Percentiles rank a stretch among this genome's conserved stretches.
Conservation (phyloP, 2,888 invertebrate genomes). For the Cheilosia soror region DNA sequence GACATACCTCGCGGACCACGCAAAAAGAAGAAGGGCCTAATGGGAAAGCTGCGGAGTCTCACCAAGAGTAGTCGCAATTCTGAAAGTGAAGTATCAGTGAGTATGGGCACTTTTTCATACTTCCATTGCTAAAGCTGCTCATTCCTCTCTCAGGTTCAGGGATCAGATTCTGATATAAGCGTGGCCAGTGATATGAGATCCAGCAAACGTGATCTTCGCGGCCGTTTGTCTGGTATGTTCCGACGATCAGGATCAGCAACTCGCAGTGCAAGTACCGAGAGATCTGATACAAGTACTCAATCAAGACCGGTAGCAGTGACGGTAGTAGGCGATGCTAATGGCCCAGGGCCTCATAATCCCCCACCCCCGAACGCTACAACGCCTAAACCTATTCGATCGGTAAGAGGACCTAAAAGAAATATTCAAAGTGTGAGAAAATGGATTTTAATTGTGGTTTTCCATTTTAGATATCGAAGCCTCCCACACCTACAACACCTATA, state of each 20-base stretch:
- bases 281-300: constrained; percentile 80
- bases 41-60: constrained; percentile 92
- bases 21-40: constrained; percentile 91
- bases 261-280: constrained; percentile 87
- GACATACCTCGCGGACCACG: constrained; percentile 88
- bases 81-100: constrained; percentile 84
- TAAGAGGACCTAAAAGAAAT: no score
- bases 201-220: constrained; percentile 91
- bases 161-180: constrained; percentile 90
- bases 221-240: constrained; percentile 92
- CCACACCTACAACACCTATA: constrained; percentile 82
- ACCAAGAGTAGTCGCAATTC: constrained; percentile 89
- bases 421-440: neutral
- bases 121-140: neutral
- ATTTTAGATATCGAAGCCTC: constrained; percentile 81
- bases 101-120: constrained; percentile 10
- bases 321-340: constrained; percentile 82
- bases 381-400: constrained; percentile 82
- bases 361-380: constrained; percentile 81
- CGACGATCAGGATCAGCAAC: constrained; percentile 87
- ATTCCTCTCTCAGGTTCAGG: constrained; percentile 84
- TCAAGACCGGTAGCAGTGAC: constrained; percentile 85
- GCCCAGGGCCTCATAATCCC: constrained; percentile 81
- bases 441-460: neutral
- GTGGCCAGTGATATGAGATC: constrained; percentile 86